Evolutionary conservation across 2,113 vertebrate genomes (phyloP).

Genomic region (Microcebus jonahi): DNA sequence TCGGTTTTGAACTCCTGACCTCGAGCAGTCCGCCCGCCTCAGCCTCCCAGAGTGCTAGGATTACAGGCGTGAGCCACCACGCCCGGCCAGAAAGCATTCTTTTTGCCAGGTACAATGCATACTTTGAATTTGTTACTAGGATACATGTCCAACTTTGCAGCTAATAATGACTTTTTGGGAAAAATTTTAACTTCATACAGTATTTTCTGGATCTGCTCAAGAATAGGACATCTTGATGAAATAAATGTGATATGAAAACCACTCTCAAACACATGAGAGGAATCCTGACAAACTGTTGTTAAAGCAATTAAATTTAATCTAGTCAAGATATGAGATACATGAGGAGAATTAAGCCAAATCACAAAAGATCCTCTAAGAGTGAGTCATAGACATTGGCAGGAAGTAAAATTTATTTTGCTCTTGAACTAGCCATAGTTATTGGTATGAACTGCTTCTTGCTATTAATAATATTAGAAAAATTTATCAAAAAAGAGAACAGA

Average conservation of each 20-base stretch:
- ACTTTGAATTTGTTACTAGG: neutral
- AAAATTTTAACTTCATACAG: neutral
- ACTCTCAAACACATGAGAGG: neutral
- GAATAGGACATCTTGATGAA: neutral
- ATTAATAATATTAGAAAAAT: neutral
- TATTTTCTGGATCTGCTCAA: conserved; percentile 24
- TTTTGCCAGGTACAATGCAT: neutral
- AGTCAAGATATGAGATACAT: neutral
- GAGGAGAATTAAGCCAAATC: neutral
- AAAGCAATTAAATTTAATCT: conserved; percentile 54
- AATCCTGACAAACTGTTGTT: neutral
- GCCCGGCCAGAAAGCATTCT: neutral
- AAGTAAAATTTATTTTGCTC: conserved; percentile 16
- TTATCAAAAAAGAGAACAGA: neutral
- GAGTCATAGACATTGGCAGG: neutral
- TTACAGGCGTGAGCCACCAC: no score
- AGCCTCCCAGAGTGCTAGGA: no score
- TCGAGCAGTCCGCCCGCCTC: no score
- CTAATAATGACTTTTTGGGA: neutral
- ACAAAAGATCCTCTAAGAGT: neutral
- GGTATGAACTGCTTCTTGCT: neutral
- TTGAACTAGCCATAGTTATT: neutral
- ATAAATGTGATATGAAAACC: neutral
- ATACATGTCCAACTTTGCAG: neutral
- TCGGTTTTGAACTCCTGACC: no score